Evolutionary conservation across 2,797 vertebrate species (phyloP), one percentile per base, ranked within the genome.

Genomic region (Paedocypris micromegethes): DNA sequence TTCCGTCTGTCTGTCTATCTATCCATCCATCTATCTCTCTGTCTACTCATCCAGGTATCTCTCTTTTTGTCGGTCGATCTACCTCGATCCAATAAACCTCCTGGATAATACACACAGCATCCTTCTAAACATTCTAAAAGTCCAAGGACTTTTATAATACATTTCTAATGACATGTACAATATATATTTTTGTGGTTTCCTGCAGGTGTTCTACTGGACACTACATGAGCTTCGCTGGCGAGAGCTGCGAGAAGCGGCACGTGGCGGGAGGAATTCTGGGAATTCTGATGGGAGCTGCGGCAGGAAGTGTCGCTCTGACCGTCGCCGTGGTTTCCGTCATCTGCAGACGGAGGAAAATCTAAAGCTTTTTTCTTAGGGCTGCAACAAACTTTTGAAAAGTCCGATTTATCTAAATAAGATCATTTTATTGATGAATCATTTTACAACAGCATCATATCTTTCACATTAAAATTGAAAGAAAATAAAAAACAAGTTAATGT

Each of bases 191-290:
- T 44, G 9, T 55, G 46, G 39, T 3, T 66, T 50, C 75, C 38
- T 58, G 1, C 79, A 96, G 93, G 75, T 96, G 93, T 74, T 45
- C 77, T 5, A 83, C 89, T n/a, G 86, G 84, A 72, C 86, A 87
- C 37, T 74, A 87, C 43, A 88, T 87, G 73, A 88, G 85, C 80
- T 94, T 90, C 75, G 79, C 77, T 0, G 93, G 92, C 2, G 83
- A 87, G 56, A 89, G 61, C 6, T 96, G 93, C 46, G 89, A 96
- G 75, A 76, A 80, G 3, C 2, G 77, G 52, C 88, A 89, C 40
- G 48, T 92, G 6, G 78, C 90, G 0, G 77, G 87, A 54, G 73
- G 79, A 5, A 62, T 92, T 72, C 54, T 94, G 72, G 91, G 90
- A 60, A 77, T 91, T 80, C 7, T 83, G 70, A 66, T 88, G 1